Percentiles rank a stretch among this genome's conserved stretches.
Conservation (phyloP, 2,797 vertebrate species). For the Acanthis flammea region DNA sequence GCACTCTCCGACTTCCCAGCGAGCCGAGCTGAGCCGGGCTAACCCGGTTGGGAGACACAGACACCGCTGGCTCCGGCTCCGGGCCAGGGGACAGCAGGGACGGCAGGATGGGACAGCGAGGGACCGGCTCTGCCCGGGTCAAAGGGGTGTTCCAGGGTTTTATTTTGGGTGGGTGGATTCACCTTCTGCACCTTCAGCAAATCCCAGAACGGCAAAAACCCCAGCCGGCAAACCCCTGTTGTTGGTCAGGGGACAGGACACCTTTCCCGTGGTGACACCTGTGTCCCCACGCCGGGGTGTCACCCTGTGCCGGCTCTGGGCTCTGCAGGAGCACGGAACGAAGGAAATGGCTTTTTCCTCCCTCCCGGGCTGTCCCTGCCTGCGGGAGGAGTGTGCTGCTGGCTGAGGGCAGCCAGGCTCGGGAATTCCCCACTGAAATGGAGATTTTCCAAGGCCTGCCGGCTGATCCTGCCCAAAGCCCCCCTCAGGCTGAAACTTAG, state of each 20-base stretch:
- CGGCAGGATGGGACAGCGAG: background rate
- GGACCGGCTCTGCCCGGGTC: accelerated
- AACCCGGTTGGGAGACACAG: background rate
- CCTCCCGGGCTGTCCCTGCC: background rate
- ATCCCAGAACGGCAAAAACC: background rate
- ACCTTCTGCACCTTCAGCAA: background rate
- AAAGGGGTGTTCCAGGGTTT: accelerated
- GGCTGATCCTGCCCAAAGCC: background rate
- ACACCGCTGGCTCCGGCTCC: background rate
- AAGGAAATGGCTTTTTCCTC: background rate
- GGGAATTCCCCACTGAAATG: accelerated
- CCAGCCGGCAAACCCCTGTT: background rate
- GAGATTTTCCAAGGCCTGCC: accelerated
- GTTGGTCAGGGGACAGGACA: accelerated
- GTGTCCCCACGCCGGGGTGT: accelerated
- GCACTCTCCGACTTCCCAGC: conserved; percentile 36
- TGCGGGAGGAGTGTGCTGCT: background rate
- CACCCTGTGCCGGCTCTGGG: background rate
- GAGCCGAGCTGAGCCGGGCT: background rate
- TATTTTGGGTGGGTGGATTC: background rate
- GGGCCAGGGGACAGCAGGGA: background rate
- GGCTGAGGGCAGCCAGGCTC: background rate
- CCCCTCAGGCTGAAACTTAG: background rate
- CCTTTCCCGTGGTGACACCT: background rate
- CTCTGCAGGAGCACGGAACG: background rate